Evolutionary conservation across 2,888 invertebrate species (phyloP).

Genomic region (Latrodectus elegans): DNA sequence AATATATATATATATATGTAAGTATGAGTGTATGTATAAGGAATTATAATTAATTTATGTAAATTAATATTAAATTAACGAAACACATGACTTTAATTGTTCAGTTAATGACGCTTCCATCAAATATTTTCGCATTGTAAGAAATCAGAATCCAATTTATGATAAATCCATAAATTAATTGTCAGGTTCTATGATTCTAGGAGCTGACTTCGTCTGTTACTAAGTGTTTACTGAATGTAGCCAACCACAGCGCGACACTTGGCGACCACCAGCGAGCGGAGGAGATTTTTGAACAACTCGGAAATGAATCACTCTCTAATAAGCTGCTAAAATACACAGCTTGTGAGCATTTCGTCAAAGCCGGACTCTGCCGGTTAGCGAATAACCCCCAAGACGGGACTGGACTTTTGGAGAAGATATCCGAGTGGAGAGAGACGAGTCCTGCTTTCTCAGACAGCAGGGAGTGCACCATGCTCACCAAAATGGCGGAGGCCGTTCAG

Average conservation of each 20-base stretch:
- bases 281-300: constrained; percentile 76
- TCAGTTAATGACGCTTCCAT: no score
- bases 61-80: no score
- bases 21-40: no score
- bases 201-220: constrained; percentile 73
- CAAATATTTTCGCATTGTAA: no score
- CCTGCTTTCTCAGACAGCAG: constrained; percentile 77
- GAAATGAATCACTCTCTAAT: constrained; percentile 76
- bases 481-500: constrained; percentile 74
- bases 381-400: constrained; percentile 30
- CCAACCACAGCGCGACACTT: constrained; percentile 76
- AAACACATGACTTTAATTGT: no score
- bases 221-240: constrained; percentile 77
- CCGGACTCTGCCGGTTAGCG: constrained; percentile 76
- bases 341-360: constrained; percentile 78
- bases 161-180: not conserved
- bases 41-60: no score
- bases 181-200: constrained; percentile 9
- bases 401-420: constrained; percentile 14
- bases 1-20: no score
- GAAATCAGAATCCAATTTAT: no score
- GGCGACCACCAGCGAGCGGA: constrained; percentile 77
- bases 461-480: constrained; percentile 77
- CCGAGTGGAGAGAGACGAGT: constrained; percentile 76
- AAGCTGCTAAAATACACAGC: constrained; percentile 78